phyloP scores from a whole-genome alignment of 1,140 invertebrate species.

The Campoletis sonorensis region DNA sequence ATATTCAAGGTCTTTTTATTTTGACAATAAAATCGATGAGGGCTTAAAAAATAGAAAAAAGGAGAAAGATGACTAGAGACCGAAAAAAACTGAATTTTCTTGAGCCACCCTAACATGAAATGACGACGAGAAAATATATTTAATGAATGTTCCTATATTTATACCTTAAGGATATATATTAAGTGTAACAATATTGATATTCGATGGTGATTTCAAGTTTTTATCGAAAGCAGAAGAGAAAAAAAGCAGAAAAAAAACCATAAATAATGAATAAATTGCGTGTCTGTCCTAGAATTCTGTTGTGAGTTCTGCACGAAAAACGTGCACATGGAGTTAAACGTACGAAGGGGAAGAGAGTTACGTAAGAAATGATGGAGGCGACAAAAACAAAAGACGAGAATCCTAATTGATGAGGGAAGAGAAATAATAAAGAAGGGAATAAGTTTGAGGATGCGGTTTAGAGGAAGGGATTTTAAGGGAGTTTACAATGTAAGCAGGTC shows the following conservation, averaged over 20 bases:
- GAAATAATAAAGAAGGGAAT: conserved; percentile 48
- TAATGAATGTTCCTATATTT: conserved; percentile 78
- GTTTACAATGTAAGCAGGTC: conserved; percentile 56
- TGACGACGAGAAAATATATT: conserved; percentile 71
- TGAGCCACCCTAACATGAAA: conserved; percentile 53
- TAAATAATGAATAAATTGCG: conserved; percentile 58
- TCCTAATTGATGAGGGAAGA: conserved; percentile 48
- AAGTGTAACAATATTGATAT: conserved; percentile 74
- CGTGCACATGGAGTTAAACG: not conserved
- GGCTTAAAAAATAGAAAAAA: not conserved
- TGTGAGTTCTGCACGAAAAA: conserved; percentile 24
- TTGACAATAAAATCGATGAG: conserved; percentile 10
- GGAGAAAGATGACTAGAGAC: not conserved
- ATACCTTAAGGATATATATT: conserved; percentile 71
- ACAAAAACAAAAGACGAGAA: conserved; percentile 30
- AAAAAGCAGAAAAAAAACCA: conserved; percentile 55
- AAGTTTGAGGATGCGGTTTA: conserved; percentile 47
- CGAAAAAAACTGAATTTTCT: too few relatives aligned
- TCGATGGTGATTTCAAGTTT: conserved; percentile 75
- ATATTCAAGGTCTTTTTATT: not conserved
- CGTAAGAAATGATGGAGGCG: conserved; percentile 6
- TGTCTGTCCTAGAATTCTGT: conserved; percentile 61
- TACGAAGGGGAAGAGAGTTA: conserved; percentile 35
- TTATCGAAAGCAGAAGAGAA: conserved; percentile 60
- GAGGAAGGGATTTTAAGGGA: conserved; percentile 42